Conservation (phyloP, 2,888 invertebrate species). For the Notodonta ziczac region DNA sequence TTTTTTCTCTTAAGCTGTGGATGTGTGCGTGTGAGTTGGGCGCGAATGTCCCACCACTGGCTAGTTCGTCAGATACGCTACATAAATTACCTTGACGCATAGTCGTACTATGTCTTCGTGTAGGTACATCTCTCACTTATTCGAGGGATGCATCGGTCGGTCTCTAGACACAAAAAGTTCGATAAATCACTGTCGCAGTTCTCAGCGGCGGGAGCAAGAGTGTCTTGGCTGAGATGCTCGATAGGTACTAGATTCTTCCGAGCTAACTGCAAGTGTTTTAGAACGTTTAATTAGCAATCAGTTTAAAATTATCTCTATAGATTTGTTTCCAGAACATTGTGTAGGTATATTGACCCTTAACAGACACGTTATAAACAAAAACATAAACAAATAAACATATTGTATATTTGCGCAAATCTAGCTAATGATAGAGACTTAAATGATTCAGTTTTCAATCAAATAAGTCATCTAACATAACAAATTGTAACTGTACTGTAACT, state of each 20-base stretch:
- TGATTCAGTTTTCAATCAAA: no score
- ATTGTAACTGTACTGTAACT: no score
- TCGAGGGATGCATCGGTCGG: slow-evolving; percentile 49
- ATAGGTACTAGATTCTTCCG: slow-evolving; percentile 33
- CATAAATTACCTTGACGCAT: slow-evolving; percentile 50
- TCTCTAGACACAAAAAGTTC: slow-evolving; percentile 58
- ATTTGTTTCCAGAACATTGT: neutral
- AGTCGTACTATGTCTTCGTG: slow-evolving; percentile 46
- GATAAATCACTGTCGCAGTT: slow-evolving; percentile 66
- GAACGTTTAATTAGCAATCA: slow-evolving; percentile 23
- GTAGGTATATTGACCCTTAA: neutral
- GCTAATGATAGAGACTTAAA: no score
- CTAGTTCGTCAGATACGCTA: slow-evolving; percentile 34
- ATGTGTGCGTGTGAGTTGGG: slow-evolving; percentile 34
- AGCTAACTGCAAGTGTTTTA: slow-evolving; percentile 19
- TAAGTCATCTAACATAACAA: no score
- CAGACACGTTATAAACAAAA: slow-evolving; percentile 28
- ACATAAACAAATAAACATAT: slow-evolving; percentile 26
- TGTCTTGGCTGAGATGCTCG: slow-evolving; percentile 38
- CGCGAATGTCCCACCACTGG: slow-evolving; percentile 27
- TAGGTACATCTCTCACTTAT: slow-evolving; percentile 45
- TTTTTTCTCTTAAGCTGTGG: slow-evolving; percentile 51
- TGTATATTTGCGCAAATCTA: no score
- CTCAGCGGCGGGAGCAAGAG: slow-evolving; percentile 48
- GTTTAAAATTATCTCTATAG: slow-evolving; percentile 7